Percentiles rank a stretch among this genome's conserved stretches.
Evolutionary conservation across 2,888 invertebrate species (phyloP).

Genomic region (Crossocerus cetratus): DNA sequence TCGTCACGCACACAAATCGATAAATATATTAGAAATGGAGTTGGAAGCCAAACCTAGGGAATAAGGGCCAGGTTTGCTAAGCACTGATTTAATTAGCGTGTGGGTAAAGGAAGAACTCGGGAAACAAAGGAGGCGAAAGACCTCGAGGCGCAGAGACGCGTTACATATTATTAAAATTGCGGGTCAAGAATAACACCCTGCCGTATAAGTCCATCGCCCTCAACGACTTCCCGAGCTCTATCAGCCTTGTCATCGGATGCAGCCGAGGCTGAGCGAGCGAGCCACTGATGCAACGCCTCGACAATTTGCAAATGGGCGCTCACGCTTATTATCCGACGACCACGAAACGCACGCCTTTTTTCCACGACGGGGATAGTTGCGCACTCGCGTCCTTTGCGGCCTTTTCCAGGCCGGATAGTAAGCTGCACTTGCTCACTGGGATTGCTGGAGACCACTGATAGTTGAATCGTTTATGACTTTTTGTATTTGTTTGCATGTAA

Average conservation of each 20-base stretch:
- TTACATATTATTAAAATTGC: slow-evolving; percentile 46
- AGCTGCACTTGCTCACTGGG: no score
- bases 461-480: no score
- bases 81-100: no score
- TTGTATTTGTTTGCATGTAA: no score
- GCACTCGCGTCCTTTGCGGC: neutral
- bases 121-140: slow-evolving; percentile 15
- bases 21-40: no score
- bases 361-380: neutral
- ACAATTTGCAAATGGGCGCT: slow-evolving; percentile 37
- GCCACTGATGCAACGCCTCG: slow-evolving; percentile 35
- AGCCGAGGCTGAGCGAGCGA: slow-evolving; percentile 11
- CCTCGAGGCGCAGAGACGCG: neutral
- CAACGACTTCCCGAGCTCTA: slow-evolving; percentile 30
- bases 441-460: no score
- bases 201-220: slow-evolving; percentile 49
- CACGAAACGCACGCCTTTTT: slow-evolving; percentile 21
- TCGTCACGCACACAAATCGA: no score
- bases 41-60: no score
- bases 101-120: neutral
- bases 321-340: slow-evolving; percentile 17
- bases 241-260: slow-evolving; percentile 32
- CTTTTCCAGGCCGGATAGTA: no score
- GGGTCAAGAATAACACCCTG: slow-evolving; percentile 52
- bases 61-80: no score